Conservation (phyloP, 2,113 vertebrate species). For the Ceyx melanurus region DNA sequence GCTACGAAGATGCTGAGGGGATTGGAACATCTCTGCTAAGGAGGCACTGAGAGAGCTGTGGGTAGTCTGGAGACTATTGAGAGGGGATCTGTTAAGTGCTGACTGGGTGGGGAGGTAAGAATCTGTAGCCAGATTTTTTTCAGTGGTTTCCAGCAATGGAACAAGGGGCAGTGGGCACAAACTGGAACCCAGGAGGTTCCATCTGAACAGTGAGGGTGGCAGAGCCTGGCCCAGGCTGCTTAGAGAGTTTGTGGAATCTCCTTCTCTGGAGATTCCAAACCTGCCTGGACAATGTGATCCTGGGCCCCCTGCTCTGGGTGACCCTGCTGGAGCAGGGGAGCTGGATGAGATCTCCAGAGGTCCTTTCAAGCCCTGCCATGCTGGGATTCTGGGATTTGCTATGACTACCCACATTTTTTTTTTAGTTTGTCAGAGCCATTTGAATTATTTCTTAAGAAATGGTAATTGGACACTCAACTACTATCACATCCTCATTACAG, state of each 20-base stretch:
- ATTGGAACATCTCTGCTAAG: too few species aligned
- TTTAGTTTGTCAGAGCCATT: background rate
- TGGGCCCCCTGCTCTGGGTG: background rate
- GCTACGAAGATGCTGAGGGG: too few species aligned
- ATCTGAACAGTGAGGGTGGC: too few species aligned
- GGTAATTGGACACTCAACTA: background rate
- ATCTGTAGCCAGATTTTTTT: too few species aligned
- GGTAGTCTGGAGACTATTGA: too few species aligned
- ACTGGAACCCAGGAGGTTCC: too few species aligned
- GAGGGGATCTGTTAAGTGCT: too few species aligned
- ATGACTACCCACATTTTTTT: background rate
- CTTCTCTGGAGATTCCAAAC: background rate
- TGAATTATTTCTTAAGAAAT: background rate
- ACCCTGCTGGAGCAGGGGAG: background rate
- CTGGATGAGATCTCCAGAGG: background rate
- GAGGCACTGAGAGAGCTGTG: too few species aligned
- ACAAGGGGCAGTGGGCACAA: too few species aligned
- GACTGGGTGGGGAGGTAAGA: too few species aligned
- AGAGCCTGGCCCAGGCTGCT: too few species aligned
- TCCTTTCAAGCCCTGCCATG: background rate
- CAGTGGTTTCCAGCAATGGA: too few species aligned
- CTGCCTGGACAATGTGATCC: background rate
- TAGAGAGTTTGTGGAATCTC: background rate
- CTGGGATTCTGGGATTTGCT: background rate
- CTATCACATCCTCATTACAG: background rate